phyloP scores from a whole-genome alignment of 2,797 vertebrate genomes.

The Prunella strophiata region DNA sequence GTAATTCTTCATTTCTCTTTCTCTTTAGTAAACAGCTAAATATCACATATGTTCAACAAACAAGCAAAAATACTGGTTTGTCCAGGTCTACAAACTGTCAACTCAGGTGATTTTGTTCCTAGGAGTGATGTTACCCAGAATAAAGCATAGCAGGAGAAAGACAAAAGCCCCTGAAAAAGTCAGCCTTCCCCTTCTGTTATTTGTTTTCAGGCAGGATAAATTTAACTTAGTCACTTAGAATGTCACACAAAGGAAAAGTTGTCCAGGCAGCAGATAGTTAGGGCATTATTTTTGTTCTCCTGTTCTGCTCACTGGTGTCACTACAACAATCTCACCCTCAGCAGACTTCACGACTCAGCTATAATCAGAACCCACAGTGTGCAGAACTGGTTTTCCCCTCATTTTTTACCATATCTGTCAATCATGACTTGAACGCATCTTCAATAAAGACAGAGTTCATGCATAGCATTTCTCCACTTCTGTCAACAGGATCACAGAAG shows the following conservation, averaged over 20 bases:
- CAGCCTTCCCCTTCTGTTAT: background rate
- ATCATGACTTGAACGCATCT: background rate
- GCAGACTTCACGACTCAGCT: background rate
- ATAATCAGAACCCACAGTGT: background rate
- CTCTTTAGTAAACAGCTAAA: background rate
- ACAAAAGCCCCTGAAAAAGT: background rate
- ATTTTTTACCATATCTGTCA: background rate
- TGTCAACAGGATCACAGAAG: background rate
- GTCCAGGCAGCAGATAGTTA: background rate
- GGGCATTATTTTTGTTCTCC: background rate
- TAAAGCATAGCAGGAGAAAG: background rate
- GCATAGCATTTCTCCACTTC: background rate
- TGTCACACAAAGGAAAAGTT: background rate
- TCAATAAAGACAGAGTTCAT: background rate
- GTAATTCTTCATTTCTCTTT: background rate
- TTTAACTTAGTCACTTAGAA: background rate
- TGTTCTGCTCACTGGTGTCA: background rate
- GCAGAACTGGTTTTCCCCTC: background rate
- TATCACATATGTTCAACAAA: background rate
- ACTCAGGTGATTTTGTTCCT: background rate
- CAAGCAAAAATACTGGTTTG: background rate
- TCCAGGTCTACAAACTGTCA: background rate
- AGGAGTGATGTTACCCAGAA: background rate
- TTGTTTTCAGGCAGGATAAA: background rate
- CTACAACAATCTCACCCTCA: background rate